Percentiles rank a stretch among this genome's conserved stretches.
Conservation (phyloP, 2,113 vertebrate genomes). For the Romanogobio albipinnatus region DNA sequence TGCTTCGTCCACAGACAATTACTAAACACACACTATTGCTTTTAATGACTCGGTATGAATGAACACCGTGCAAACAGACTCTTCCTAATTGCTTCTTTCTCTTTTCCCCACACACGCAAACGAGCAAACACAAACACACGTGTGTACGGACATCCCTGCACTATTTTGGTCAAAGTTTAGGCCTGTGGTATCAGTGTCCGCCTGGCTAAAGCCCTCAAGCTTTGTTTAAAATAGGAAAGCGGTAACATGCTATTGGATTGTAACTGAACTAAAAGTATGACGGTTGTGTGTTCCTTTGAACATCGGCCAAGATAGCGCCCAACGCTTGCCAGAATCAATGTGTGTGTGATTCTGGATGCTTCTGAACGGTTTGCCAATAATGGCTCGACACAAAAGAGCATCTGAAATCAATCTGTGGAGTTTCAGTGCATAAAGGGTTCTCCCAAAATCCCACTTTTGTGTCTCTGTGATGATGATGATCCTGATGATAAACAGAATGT, state of each 20-base stretch:
- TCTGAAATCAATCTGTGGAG: constrained; percentile 26
- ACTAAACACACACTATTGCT: not conserved
- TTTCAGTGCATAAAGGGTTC: constrained; percentile 21
- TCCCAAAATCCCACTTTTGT: constrained; percentile 7
- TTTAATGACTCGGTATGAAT: constrained; percentile 8
- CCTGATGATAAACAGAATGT: not conserved
- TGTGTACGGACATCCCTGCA: constrained; percentile 10
- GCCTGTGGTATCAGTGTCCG: constrained; percentile 23
- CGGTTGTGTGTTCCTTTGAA: constrained; percentile 49
- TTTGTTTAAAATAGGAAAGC: constrained; percentile 40
- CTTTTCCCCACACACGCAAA: not conserved
- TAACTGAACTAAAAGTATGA: constrained; percentile 44
- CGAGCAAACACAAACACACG: not conserved
- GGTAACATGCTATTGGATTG: constrained; percentile 41
- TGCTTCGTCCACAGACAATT: constrained; percentile 8
- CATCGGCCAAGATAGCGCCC: constrained; percentile 38
- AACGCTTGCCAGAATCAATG: constrained; percentile 55
- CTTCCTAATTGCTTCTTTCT: not conserved
- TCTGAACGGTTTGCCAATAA: constrained; percentile 52
- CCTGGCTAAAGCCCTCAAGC: constrained; percentile 22
- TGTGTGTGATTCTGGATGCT: constrained; percentile 53
- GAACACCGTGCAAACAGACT: constrained; percentile 22
- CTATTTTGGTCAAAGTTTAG: constrained; percentile 34
- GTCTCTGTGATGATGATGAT: not conserved
- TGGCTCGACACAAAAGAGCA: constrained; percentile 38